phyloP scores from a whole-genome alignment of 2,113 vertebrate species.

The Mesoclemmys tuberculata region DNA sequence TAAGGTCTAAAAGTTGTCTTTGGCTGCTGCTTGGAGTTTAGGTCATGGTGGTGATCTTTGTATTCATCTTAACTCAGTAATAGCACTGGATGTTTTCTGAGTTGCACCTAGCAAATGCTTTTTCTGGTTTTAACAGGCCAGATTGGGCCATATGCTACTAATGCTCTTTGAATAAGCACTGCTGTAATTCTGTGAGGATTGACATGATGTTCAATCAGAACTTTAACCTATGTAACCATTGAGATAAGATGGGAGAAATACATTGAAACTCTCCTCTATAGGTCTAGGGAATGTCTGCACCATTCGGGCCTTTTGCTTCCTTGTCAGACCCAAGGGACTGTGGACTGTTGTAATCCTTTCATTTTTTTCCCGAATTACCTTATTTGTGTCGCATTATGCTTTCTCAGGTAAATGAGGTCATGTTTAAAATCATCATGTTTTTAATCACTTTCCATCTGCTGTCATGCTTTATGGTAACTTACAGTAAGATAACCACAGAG shows the following conservation, averaged over 20 bases:
- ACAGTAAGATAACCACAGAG: neutral
- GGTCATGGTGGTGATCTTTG: neutral
- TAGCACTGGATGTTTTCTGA: neutral
- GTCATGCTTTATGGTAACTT: neutral
- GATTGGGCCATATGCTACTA: neutral
- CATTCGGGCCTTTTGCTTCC: neutral
- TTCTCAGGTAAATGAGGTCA: conserved; percentile 41
- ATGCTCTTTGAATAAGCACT: accelerated
- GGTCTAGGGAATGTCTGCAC: accelerated
- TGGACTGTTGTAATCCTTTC: neutral
- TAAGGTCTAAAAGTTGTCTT: neutral
- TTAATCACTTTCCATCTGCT: conserved; percentile 51
- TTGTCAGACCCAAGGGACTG: accelerated
- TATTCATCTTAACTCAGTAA: neutral
- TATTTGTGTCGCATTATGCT: conserved; percentile 28
- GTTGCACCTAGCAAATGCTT: neutral
- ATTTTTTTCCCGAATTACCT: conserved; percentile 44
- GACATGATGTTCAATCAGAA: neutral
- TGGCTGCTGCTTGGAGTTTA: neutral
- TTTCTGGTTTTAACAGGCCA: neutral
- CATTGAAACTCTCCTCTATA: accelerated
- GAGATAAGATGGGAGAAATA: neutral
- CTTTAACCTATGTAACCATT: neutral
- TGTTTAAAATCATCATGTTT: conserved; percentile 45
- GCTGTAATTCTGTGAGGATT: neutral